Evolutionary conservation across 2,113 vertebrate genomes (phyloP), one percentile per base, ranked within the genome.

Genomic region (Vidua chalybeata): DNA sequence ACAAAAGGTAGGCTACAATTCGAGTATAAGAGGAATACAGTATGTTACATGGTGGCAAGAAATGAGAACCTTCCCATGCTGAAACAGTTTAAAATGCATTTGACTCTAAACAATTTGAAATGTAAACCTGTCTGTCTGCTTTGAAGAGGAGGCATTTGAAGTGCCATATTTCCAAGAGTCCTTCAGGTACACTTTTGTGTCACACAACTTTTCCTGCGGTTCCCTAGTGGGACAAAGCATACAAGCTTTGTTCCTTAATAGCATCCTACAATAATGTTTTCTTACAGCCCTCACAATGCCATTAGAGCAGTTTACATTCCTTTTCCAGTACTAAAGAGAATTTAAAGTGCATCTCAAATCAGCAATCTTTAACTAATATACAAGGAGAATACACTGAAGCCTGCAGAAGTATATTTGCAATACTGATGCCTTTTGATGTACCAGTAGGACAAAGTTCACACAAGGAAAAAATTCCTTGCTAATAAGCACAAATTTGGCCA

Each of bases 291-390:
- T 77, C 24, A 14, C 15, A 22, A 89, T 35, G 18, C 58, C 20
- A 23, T 78, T 81, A 75, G 43, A 95, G 43, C 67, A 90, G 85
- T 93, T 92, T 88, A 96, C 85, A 92, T 92, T 92, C 77, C 54
- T 86, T 72, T 81, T 82, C 41, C 80, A 96, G 45, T 72, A 92
- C 37, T 73, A 75, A 64, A 27, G 18, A 93, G 56, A 82, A 75
- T 90, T 79, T 95, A 97, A 97, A 97, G 96, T 97, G 96, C 96
- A 92, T 79, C 27, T 95, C 93, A 89, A 93, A 93, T 89, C 41
- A 75, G 45, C 33, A 81, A 87, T 67, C n/a, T 90, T 39, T 48
- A 77, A 75, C 62, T 56, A 52, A 52, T n/a, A 62, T 10, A 81
- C 45, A 84, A 84, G 37, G 74, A 45, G 9, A 72, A 41, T 33